phyloP scores from a whole-genome alignment of 2,888 invertebrate species.

The Digitonthophagus gazella region DNA sequence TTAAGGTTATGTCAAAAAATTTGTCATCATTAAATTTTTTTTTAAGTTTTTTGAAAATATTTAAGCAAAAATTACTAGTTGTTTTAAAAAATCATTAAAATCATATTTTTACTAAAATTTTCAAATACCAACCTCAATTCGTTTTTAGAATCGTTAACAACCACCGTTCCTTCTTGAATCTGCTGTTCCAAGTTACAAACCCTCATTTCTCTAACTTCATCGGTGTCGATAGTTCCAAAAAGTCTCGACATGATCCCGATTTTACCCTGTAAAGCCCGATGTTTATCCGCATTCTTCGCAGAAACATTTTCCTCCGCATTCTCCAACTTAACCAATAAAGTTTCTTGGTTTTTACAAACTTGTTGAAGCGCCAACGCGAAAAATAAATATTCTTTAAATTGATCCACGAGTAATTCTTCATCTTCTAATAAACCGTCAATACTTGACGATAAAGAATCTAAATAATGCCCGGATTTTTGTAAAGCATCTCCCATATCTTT shows the following conservation, averaged over 20 bases:
- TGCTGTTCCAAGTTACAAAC: conserved; percentile 66
- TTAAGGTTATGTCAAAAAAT: no score
- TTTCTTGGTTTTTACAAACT: conserved; percentile 72
- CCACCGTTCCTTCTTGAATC: conserved; percentile 60
- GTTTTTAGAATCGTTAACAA: conserved; percentile 58
- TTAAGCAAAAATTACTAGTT: no score
- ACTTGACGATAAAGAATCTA: conserved; percentile 55
- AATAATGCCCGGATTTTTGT: conserved; percentile 66
- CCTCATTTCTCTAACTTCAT: conserved; percentile 70
- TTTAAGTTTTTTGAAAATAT: no score
- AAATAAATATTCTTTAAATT: conserved; percentile 79
- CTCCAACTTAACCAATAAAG: conserved; percentile 69
- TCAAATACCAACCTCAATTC: conserved; percentile 59
- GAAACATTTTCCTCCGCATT: conserved; percentile 61
- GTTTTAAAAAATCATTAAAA: no score
- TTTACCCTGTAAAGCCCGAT: conserved; percentile 64
- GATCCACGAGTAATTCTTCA: conserved; percentile 79
- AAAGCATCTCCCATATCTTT: conserved; percentile 77
- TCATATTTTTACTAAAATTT: no score
- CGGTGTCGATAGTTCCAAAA: conserved; percentile 73
- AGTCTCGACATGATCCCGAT: conserved; percentile 70
- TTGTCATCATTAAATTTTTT: no score
- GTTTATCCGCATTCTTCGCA: conserved; percentile 56
- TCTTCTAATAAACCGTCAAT: conserved; percentile 76
- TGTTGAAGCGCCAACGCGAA: conserved; percentile 73